Evolutionary conservation across 1,140 invertebrate genomes (phyloP), one percentile per base, ranked within the genome.

Genomic region (Lepidurus couesii): DNA sequence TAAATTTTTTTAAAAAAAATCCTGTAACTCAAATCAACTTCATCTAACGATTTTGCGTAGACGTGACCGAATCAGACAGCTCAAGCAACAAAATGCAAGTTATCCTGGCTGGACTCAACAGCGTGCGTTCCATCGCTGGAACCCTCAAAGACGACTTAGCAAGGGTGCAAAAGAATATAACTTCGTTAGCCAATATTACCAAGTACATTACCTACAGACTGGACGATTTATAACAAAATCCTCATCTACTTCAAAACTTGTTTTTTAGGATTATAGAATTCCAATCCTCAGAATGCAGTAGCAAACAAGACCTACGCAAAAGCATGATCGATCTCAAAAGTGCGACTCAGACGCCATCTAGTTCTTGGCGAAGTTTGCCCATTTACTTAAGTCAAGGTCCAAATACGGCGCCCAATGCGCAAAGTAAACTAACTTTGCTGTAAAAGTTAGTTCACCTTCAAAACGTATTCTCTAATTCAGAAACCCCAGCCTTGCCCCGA

Each of bases 401-500:
- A n/a, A 65, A 65, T 65, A 21, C 53, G 21, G 53, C 16, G n/a
- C 53, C 53, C 13, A 65, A 65, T 16, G 53, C 53, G 53, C 53
- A 65, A 65, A 65, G 53, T 65, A 65, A 7, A 21, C 21, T 9
- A 34, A 34, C 34, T 34, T 3, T 4, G 4, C 34, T 34, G 34
- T 4, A 34, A 34, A 34, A 34, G 4, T 34, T 34, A 34, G 4
- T 34, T 34, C 4, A 34, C 34, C 34, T 34, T 34, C 4, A 34
- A 34, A 34, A 34, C 4, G 2, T 34, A 34, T 34, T 34, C 8
- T 65, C 21, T 65, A 65, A 65, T 65, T 45, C 43, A 79, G 78
- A 79, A 16, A 8, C 11, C n/a, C 42, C 78, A 75, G 16, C 10
- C 75, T 78, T 84, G 13, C 82, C 84, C 0, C 80, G 79, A 73